These are phyloP conservation scores for Chaitophorus viminalis DNA, from an alignment of 2,888 invertebrate species.

Conservation along the genomic window DNA sequence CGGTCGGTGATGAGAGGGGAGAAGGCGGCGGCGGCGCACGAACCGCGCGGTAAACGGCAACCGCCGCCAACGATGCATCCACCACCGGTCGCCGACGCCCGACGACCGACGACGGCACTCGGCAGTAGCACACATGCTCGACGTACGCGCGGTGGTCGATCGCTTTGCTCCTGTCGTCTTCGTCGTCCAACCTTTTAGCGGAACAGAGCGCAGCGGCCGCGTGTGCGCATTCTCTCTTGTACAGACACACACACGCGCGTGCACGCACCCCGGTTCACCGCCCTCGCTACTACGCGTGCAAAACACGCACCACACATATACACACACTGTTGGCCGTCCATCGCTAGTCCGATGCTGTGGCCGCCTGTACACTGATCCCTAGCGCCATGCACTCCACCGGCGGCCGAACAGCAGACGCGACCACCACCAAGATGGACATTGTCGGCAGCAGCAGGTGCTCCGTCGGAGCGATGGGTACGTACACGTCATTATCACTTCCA, in stretches of 20 bases:
- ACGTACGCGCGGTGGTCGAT: neutral
- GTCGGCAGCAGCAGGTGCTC: conserved; percentile 37
- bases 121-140: conserved; percentile 47
- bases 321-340: too few relatives aligned
- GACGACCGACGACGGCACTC: neutral
- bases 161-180: neutral
- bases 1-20: neutral
- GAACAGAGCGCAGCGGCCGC: neutral
- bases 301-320: neutral
- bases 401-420: neutral
- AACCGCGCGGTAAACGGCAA: neutral
- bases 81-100: conserved; percentile 6
- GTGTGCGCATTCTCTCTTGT: conserved; percentile 20
- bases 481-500: too few relatives aligned
- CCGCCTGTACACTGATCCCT: neutral
- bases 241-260: neutral
- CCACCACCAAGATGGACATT: neutral
- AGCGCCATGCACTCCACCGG: neutral
- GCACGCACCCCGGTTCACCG: neutral
- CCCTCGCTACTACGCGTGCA: neutral
- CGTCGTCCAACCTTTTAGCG: neutral
- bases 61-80: neutral
- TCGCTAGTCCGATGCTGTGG: neutral
- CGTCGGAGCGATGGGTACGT: neutral
- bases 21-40: neutral